phyloP scores from a whole-genome alignment of 2,888 invertebrate genomes.

The Ormyrus labotus region DNA sequence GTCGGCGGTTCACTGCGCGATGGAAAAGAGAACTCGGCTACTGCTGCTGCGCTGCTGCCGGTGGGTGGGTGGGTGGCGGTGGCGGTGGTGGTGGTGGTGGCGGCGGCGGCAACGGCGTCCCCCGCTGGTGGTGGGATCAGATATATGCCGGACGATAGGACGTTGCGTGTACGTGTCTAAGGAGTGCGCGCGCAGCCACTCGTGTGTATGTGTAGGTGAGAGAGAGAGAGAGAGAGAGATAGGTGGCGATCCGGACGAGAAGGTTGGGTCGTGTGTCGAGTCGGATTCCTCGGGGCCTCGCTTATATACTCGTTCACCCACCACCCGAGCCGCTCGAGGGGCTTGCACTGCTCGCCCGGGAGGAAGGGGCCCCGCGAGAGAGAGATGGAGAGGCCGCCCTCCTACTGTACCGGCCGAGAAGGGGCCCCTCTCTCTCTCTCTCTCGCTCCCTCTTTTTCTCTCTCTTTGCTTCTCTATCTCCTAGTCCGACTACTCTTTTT shows the following conservation, averaged over 20 bases:
- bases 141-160: constrained; percentile 12
- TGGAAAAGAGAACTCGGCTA: constrained; percentile 5
- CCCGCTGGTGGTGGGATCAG: constrained; percentile 14
- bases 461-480: neutral
- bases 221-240: constrained; percentile 19
- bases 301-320: constrained; percentile 74
- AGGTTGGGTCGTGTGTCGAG: constrained; percentile 75
- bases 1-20: constrained; percentile 55
- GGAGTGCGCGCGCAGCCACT: constrained; percentile 44
- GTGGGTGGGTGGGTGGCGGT: neutral
- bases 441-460: neutral
- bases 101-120: neutral
- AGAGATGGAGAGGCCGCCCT: constrained; percentile 24
- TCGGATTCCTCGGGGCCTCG: constrained; percentile 71
- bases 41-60: constrained; percentile 20
- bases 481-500: constrained; percentile 4
- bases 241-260: constrained; percentile 63
- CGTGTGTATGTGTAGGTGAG: constrained; percentile 11
- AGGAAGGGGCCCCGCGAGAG: constrained; percentile 9
- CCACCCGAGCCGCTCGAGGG: constrained; percentile 64
- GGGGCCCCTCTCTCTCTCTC: constrained; percentile 19
- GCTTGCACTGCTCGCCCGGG: constrained; percentile 14
- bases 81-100: constrained; percentile 7
- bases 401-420: constrained; percentile 48
- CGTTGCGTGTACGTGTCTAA: constrained; percentile 68